Evolutionary conservation across 2,888 invertebrate species (phyloP).

Genomic region (Elysia crispata): DNA sequence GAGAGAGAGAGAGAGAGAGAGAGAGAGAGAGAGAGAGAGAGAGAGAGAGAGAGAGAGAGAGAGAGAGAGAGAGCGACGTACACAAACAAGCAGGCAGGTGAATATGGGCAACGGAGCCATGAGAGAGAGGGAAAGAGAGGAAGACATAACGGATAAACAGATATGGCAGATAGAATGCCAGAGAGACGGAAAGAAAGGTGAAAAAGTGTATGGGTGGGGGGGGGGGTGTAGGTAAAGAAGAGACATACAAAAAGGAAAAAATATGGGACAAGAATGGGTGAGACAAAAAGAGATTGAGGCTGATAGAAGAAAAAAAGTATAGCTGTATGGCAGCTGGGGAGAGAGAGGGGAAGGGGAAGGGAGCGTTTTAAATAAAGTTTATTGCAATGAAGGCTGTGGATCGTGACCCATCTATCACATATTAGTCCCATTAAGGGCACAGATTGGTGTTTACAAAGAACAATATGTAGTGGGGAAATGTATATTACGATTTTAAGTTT

Average conservation of each 20-base stretch:
- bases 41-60: constrained; percentile 12
- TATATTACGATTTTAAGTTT: too few species aligned
- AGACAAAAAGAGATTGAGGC: background rate
- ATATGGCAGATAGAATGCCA: background rate
- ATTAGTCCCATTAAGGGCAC: too few species aligned
- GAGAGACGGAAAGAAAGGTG: background rate
- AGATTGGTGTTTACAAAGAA: too few species aligned
- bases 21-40: background rate
- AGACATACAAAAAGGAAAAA: background rate
- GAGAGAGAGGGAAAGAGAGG: constrained; percentile 24
- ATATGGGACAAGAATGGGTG: background rate
- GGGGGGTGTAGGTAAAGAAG: background rate
- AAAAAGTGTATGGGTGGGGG: constrained; percentile 4
- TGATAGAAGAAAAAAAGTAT: background rate
- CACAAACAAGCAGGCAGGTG: too few species aligned
- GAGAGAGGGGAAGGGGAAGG: too few species aligned
- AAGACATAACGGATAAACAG: background rate
- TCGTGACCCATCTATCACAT: too few species aligned
- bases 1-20: constrained; percentile 28
- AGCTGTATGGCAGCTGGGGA: background rate
- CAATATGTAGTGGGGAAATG: too few species aligned
- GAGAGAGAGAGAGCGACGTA: too few species aligned
- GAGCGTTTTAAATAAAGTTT: too few species aligned
- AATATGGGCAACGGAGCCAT: too few species aligned
- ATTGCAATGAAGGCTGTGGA: too few species aligned